These are phyloP conservation scores for Castor canadensis DNA, from an alignment of 2,113 vertebrate genomes.

Conservation along the genomic window DNA sequence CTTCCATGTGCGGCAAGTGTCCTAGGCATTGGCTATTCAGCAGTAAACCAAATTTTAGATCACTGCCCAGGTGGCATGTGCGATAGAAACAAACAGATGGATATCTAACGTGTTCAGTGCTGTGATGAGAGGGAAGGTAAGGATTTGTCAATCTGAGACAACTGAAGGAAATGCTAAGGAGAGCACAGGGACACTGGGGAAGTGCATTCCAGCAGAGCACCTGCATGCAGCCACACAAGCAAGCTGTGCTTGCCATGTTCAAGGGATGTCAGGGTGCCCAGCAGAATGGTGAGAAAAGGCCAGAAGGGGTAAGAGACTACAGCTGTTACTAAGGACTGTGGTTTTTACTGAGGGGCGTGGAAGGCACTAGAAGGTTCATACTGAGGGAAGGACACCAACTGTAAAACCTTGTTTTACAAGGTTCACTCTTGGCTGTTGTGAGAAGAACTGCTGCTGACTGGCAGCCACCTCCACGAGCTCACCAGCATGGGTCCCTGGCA, in stretches of 20 bases:
- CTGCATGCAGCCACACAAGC: accelerated
- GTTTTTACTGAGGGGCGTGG: background rate
- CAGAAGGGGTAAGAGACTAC: background rate
- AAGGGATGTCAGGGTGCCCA: too few species aligned
- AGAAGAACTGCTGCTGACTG: too few species aligned
- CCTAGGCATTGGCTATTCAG: background rate
- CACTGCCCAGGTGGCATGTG: too few species aligned
- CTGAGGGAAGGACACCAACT: background rate
- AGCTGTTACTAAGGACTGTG: background rate
- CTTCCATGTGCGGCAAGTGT: too few species aligned
- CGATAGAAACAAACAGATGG: background rate
- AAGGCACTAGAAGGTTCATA: background rate
- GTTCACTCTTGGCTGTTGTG: background rate
- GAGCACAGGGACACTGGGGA: background rate
- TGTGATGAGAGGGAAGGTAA: background rate
- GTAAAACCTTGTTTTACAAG: background rate
- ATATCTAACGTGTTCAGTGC: background rate
- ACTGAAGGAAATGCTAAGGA: background rate
- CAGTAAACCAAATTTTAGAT: background rate
- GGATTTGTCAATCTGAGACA: background rate
- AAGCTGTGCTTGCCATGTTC: too few species aligned
- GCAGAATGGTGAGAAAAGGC: background rate
- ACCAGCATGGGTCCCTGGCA: background rate
- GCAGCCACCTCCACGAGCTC: background rate
- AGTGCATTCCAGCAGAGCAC: background rate